Conservation (phyloP, 2,797 vertebrate genomes). For the Salmo trutta region DNA sequence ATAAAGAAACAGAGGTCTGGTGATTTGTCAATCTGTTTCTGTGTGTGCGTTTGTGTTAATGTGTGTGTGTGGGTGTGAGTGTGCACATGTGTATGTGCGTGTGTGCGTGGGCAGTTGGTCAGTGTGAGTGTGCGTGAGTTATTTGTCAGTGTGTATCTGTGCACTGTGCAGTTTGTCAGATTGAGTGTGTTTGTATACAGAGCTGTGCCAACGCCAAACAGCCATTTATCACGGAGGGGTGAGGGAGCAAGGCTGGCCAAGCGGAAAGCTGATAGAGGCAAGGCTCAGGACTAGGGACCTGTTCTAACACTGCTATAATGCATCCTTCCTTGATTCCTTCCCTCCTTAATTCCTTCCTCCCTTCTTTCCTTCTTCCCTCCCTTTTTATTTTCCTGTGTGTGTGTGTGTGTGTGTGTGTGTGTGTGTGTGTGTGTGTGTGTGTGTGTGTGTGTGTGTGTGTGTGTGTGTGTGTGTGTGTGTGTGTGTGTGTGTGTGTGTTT, state of each 20-base stretch:
- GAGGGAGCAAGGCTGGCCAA: background rate
- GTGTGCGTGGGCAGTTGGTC: slow-evolving; percentile 25
- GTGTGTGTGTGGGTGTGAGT: too few species aligned
- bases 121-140: background rate
- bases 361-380: background rate
- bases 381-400: too few species aligned
- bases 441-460: too few species aligned
- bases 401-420: too few species aligned
- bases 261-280: background rate
- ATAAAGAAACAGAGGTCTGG: slow-evolving; percentile 34
- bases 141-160: slow-evolving; percentile 10
- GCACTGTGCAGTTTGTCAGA: background rate
- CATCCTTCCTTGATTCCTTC: background rate
- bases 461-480: too few species aligned
- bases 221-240: background rate
- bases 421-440: too few species aligned
- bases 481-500: too few species aligned
- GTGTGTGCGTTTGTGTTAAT: slow-evolving; percentile 7
- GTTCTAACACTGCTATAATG: background rate
- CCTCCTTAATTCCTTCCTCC: background rate
- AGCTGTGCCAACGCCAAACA: background rate
- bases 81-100: background rate
- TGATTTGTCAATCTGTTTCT: slow-evolving; percentile 11
- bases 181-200: slow-evolving; percentile 3
- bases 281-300: background rate